Evolutionary conservation across 2,113 vertebrate genomes (phyloP), one percentile per base, ranked within the genome.

Genomic region (Pseudopodoces humilis): DNA sequence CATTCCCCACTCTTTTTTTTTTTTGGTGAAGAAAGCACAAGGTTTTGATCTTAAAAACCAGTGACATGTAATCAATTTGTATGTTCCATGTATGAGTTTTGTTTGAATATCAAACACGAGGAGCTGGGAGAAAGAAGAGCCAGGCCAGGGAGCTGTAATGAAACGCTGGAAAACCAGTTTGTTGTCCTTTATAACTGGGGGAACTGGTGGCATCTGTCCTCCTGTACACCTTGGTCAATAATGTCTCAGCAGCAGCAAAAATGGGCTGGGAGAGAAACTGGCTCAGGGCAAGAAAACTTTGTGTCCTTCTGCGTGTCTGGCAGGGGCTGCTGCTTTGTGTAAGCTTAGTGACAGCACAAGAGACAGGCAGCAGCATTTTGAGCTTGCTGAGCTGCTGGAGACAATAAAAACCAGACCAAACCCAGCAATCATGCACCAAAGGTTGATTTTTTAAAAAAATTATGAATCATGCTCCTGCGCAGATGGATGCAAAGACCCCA

Each of bases 261-360:
- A n/a, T 0, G 4, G 12, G 14, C 9, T 46, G 55, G n/a, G 65
- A 78, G 56, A 82, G 30, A n/a, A 81, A 41, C 0, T 22, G 25
- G 15, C 18, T 33, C 24, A 33, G 65, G 5, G 10, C 19, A 35
- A 4, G 5, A 24, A 53, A 79, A 53, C 19, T 16, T 64, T 4
- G 24, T 16, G 46, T 23, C 28, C 43, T 70, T 15, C 60, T 19
- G 17, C 0, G 0, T 1, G 3, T 28, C 55, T 70, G 3, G 8
- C 4, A 49, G 63, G 52, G 28, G n/a, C 74, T 41, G 55, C 70
- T 62, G 1, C n/a, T 82, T 75, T 9, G 12, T 82, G 88, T 30
- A 6, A 82, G n/a, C 0, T 2, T 2, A 4, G 55, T 2, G 43
- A 68, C 62, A 67, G 58, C 72, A 25, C 37, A 27, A 44, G 74